Evolutionary conservation across 2,113 vertebrate species (phyloP), one percentile per base, ranked within the genome.

Genomic region (Lamprologus ornatipinnis): DNA sequence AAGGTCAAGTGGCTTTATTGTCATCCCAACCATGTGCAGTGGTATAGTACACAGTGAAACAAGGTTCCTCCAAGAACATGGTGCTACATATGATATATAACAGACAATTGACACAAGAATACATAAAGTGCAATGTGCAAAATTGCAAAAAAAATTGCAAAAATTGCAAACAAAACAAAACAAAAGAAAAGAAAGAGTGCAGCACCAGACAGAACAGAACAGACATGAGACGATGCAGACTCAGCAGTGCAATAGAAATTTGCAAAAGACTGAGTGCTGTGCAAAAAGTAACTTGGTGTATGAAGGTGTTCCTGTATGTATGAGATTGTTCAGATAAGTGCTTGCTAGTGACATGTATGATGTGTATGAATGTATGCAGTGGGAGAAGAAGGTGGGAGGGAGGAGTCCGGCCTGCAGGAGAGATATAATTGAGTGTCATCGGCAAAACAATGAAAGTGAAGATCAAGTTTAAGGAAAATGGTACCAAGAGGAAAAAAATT

Each of bases 401-500:
- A 65, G 19, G 60, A 65, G 10, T 37, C 19, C 4, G 19, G 33
- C 33, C 33, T 65, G 33, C 4, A 65, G 33, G 0, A 37, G 33
- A 37, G 19, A 68, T 37, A 37, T 37, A 68, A 1, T 35, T 21
- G 63, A 21, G 63, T 68, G 33, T 68, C 33, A 68, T 21, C 19
- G 0, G 33, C 10, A 65, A 65, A 37, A 65, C 31, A 65, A 37
- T 0, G 60, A 68, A 21, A 37, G 19, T 13, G 19, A 37, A 68
- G 33, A 37, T 68, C 6, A 68, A 68, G 1, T 68, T 21, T 68
- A 21, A 68, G 33, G 33, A 68, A 68, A 8, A 68, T 37, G 19
- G 6, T 21, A 68, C 33, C 33, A 37, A 65, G 33, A 37, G 0
- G 60, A 65, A 0, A 4, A n/a, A 37, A n/a, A n/a, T n/a, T 65